Conservation (phyloP, 2,113 vertebrate species). For the Orthonyx spaldingii region DNA sequence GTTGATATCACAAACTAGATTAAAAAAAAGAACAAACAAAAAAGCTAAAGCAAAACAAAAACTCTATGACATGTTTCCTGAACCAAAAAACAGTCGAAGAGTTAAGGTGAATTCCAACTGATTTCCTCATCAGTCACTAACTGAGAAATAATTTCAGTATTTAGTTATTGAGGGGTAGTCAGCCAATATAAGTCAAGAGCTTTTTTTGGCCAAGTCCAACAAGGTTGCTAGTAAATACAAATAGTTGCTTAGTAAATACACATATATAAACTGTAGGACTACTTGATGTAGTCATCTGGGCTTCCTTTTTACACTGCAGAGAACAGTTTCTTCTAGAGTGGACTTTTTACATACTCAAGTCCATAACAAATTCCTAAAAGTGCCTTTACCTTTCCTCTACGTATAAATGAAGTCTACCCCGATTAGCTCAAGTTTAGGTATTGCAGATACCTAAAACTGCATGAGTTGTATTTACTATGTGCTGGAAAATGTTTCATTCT, state of each 20-base stretch:
- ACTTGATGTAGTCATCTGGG: not conserved
- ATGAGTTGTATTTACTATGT: not conserved
- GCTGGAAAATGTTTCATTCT: not conserved
- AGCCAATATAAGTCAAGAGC: not conserved
- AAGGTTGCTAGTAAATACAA: not conserved
- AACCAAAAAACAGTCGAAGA: not conserved
- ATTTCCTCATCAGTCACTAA: not conserved
- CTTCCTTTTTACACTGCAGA: not conserved
- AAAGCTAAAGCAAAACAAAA: not conserved
- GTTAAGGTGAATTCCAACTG: not conserved
- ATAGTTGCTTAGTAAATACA: not conserved
- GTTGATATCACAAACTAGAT: not conserved
- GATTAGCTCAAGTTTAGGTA: not conserved
- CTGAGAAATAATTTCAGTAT: not conserved
- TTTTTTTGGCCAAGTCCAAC: not conserved
- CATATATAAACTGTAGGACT: not conserved
- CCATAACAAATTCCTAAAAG: not conserved
- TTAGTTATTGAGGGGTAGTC: not conserved
- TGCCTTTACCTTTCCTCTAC: not conserved
- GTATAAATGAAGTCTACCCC: not conserved
- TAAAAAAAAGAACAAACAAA: not conserved
- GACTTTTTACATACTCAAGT: not conserved
- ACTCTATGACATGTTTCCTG: not conserved
- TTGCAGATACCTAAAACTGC: not conserved
- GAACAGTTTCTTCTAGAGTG: not conserved